Evolutionary conservation across 2,797 vertebrate genomes (phyloP).

Genomic region (Phrynocephalus guinanensis): DNA sequence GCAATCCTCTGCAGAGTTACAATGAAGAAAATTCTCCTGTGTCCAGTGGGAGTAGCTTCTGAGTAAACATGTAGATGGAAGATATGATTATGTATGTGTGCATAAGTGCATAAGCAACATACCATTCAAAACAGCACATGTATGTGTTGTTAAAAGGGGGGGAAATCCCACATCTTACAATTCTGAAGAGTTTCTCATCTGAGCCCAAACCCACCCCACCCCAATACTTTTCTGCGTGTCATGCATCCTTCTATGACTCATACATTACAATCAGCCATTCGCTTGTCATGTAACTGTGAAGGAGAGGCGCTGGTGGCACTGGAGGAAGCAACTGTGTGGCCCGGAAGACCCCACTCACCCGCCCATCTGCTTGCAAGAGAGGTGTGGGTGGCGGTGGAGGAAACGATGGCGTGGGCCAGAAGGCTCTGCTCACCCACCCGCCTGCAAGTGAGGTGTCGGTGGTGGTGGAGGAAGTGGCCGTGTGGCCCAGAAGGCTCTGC

Average conservation of each 20-base stretch:
- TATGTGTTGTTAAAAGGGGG: neutral
- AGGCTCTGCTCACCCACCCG: too few species aligned
- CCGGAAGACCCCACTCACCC: too few species aligned
- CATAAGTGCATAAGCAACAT: neutral
- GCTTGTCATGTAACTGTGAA: too few species aligned
- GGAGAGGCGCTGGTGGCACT: too few species aligned
- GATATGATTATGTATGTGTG: neutral
- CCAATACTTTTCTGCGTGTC: neutral
- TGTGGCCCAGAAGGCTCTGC: too few species aligned
- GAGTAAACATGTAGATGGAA: neutral
- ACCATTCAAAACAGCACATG: neutral
- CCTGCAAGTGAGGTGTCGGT: too few species aligned
- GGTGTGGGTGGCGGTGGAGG: too few species aligned
- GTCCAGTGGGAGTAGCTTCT: neutral
- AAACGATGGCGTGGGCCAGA: too few species aligned
- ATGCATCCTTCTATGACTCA: neutral
- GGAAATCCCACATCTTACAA: neutral
- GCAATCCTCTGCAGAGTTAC: slow-evolving; percentile 9
- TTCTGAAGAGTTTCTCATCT: neutral
- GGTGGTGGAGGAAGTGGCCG: too few species aligned
- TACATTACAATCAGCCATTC: neutral
- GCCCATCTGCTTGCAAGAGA: too few species aligned
- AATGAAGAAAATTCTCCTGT: neutral
- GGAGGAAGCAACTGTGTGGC: too few species aligned
- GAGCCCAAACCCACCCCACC: neutral